Base-by-base conservation (phyloP, 1,140 invertebrate species). In the Caenorhabditis tropicalis region DNA sequence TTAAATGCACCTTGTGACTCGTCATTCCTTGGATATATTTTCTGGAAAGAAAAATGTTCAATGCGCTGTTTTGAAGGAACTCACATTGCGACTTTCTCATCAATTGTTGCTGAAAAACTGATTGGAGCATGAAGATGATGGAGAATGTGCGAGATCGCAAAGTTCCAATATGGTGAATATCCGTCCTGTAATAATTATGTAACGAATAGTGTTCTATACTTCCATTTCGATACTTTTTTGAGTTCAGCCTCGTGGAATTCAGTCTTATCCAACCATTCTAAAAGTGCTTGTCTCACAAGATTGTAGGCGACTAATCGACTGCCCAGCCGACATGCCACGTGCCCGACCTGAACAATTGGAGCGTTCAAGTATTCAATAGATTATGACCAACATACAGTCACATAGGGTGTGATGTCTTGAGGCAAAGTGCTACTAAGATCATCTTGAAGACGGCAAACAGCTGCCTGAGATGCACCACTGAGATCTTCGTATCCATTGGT, bases 11-110 rank as follows among this genome's bases (percentile, higher is more conserved):
- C 43, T 74, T 74, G 12, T 46, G 36, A 16, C 36, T 74, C 1
- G 65, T 43, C 65, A 74, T 74, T 46, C 65, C 65, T 74, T 74
- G 65, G 24, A 74, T 74, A n/a, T 74, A 74, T n/a, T 74, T 74
- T 7, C 65, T 74, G 36, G n/a, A 70, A 70, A n/a, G 15, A 10
- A 24, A 24, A 24, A 43, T 19, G 15, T 24, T 12, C 1, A 0
- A 27, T 27, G 10, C 9, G 10, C 4, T 1, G 5, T 10, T 43
- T 1, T 24, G 21, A 74, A 7, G 12, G 36, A 24, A 43, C 65
- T 24, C 0, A 43, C 65, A 43, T 74, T 5, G 65, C 65, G 6
- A 74, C 65, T 43, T 74, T 74, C 15, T 74, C 65, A 74, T 74
- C 65, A 74, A 74, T 74, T 6, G 65, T 74, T 1, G 36, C 10